These are phyloP conservation scores for Acanthaster planci DNA, from an alignment of 35 echinoderm and acorn worm species.

Conservation along the genomic window DNA sequence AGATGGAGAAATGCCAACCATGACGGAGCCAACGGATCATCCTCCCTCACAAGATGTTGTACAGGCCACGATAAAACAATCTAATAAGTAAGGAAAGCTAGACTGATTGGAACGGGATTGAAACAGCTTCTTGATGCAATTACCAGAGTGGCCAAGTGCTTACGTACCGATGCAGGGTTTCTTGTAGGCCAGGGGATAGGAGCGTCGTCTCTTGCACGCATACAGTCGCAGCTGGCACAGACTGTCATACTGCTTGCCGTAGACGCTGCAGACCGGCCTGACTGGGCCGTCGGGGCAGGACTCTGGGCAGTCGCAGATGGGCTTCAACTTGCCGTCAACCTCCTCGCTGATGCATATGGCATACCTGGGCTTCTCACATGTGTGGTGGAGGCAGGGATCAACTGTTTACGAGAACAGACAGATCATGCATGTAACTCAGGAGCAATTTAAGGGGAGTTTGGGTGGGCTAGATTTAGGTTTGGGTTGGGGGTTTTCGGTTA, in stretches of 20 bases:
- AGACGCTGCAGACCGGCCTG: slow-evolving; percentile 85
- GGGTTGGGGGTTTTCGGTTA: too few relatives aligned
- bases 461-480: too few relatives aligned
- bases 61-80: too few relatives aligned
- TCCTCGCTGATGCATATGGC: slow-evolving; percentile 64
- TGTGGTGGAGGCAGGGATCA: slow-evolving; percentile 12
- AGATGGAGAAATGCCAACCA: too few relatives aligned
- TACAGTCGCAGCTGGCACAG: slow-evolving; percentile 67
- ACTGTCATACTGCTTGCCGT: slow-evolving; percentile 91
- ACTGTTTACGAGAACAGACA: not conserved
- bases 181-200: slow-evolving; percentile 62
- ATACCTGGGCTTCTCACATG: slow-evolving; percentile 79
- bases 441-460: too few relatives aligned
- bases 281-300: slow-evolving; percentile 35
- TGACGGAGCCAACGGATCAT: too few relatives aligned
- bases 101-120: too few relatives aligned
- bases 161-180: slow-evolving; percentile 82
- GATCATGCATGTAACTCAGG: too few relatives aligned
- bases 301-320: slow-evolving; percentile 76
- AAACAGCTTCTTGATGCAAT: too few relatives aligned
- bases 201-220: slow-evolving; percentile 70
- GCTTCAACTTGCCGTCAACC: slow-evolving; percentile 58
- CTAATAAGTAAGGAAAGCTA: too few relatives aligned
- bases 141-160: too few relatives aligned
- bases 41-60: too few relatives aligned